phyloP scores from a whole-genome alignment of 2,797 vertebrate genomes.

The Smutsia temminckii region DNA sequence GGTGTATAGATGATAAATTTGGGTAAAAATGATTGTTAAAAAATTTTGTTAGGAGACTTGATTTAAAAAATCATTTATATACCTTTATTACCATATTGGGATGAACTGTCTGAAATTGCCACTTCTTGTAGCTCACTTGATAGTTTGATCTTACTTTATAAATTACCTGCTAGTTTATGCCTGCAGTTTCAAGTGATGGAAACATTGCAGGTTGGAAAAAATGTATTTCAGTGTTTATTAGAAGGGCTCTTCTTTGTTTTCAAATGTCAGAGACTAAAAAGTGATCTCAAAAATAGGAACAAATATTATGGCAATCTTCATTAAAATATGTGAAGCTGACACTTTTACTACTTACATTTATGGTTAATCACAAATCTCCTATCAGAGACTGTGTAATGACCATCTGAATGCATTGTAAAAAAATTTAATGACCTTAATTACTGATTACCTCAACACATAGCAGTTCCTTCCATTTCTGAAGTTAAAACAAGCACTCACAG shows the following conservation, averaged over 20 bases:
- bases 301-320: conserved; percentile 55
- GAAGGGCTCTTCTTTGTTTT: conserved; percentile 44
- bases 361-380: conserved; percentile 68
- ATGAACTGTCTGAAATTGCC: neutral
- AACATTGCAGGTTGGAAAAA: conserved; percentile 55
- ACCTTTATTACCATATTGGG: conserved; percentile 20
- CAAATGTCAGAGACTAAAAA: conserved; percentile 65
- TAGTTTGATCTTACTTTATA: conserved; percentile 48
- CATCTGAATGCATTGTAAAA: conserved; percentile 63
- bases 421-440: conserved; percentile 70
- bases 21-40: conserved; percentile 38
- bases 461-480: conserved; percentile 51
- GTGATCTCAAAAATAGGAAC: conserved; percentile 64
- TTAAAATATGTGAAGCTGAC: conserved; percentile 69
- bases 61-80: conserved; percentile 48
- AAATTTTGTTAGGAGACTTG: conserved; percentile 39
- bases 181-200: conserved; percentile 37
- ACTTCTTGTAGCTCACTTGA: conserved; percentile 21
- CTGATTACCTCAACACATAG: conserved; percentile 55
- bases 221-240: conserved; percentile 55
- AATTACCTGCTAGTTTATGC: conserved; percentile 32
- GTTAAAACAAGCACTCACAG: conserved; percentile 53
- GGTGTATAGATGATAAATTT: neutral
- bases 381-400: conserved; percentile 55
- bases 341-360: conserved; percentile 70